These are phyloP conservation scores for Trichopria drosophilae DNA, from an alignment of 2,888 invertebrate genomes.

Conservation along the genomic window DNA sequence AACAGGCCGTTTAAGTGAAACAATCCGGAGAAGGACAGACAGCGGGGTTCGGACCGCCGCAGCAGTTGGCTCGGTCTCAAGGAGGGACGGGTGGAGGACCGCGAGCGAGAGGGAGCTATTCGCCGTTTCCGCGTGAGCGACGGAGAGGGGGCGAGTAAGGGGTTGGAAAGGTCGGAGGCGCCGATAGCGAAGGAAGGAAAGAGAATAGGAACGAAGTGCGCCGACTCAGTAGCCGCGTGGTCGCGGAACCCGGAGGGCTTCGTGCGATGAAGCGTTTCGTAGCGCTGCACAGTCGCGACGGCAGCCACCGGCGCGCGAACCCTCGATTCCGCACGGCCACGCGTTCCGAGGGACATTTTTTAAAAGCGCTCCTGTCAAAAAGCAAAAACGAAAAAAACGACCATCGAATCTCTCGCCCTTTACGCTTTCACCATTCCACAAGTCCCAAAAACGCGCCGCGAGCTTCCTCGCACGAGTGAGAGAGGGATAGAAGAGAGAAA, in stretches of 20 bases:
- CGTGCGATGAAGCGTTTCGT: constrained; percentile 53
- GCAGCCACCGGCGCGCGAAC: constrained; percentile 59
- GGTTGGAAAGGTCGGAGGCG: constrained; percentile 31
- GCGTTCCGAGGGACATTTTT: constrained; percentile 35
- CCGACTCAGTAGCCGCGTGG: constrained; percentile 58
- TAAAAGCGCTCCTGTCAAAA: too few species aligned
- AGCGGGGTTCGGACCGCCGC: too few species aligned
- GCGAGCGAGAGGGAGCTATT: not conserved
- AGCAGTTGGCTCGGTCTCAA: too few species aligned
- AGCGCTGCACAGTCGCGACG: constrained; percentile 59
- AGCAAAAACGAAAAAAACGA: too few species aligned
- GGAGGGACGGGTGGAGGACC: constrained; percentile 11
- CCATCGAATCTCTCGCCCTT: too few species aligned
- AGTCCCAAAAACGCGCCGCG: constrained; percentile 41
- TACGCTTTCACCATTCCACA: too few species aligned
- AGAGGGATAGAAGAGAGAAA: constrained; percentile 25
- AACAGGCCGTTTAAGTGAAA: constrained; percentile 17
- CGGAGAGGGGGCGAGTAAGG: constrained; percentile 15
- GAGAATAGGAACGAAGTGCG: constrained; percentile 46
- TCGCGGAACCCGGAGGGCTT: constrained; percentile 51
- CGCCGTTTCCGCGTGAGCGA: constrained; percentile 16
- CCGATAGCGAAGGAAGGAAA: constrained; percentile 37
- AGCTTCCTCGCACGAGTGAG: constrained; percentile 43
- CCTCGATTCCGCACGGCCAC: constrained; percentile 42
- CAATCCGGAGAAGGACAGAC: too few species aligned